Evolutionary conservation across 2,888 invertebrate genomes (phyloP), one percentile per base, ranked within the genome.

Genomic region (Amphipyra berbera): DNA sequence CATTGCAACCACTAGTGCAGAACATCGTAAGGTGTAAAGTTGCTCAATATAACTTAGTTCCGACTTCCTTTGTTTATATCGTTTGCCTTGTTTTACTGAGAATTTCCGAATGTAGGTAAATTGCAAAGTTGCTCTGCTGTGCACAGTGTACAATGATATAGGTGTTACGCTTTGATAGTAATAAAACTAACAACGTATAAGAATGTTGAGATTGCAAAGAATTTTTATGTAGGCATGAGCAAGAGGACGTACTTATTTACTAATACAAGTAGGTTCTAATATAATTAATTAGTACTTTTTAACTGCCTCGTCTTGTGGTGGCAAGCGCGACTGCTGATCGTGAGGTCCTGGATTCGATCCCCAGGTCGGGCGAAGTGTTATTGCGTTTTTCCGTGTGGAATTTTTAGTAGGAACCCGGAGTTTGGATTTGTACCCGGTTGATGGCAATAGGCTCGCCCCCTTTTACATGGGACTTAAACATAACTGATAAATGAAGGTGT

Each of bases 31-130:
- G 81, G 81, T 83, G 79, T 76, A 86, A 82, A 86, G 82, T 87
- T 87, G 79, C 76, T 78, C 82, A 81, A 85, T 87, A 86, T 82
- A 86, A 87, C 84, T 86, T 84, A 78, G 84, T 85, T 84, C 79
- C 73, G 69, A 76, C 77, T 81, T 77, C 78, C 79, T 80, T 80
- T 81, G 85, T 85, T 82, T 81, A 77, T 78, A 79, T 84, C 78
- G 78, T 82, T 81, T 79, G 77, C 73, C 76, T 83, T 82, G 86
- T 84, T 85, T 84, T 78, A 67, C 72, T 80, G 77, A 68, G 79
- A 79, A 78, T 79, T 83, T 72, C 74, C 59, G 76, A 81, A 82
- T 83, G 79, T 81, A 64, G 62, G 69, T 76, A 81, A 82, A 79
- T 82, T 79, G 70, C 65, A 76, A 84, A 83, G 73, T 82, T 81